Base-by-base conservation (phyloP, 2,113 vertebrate genomes). In the Morone saxatilis region DNA sequence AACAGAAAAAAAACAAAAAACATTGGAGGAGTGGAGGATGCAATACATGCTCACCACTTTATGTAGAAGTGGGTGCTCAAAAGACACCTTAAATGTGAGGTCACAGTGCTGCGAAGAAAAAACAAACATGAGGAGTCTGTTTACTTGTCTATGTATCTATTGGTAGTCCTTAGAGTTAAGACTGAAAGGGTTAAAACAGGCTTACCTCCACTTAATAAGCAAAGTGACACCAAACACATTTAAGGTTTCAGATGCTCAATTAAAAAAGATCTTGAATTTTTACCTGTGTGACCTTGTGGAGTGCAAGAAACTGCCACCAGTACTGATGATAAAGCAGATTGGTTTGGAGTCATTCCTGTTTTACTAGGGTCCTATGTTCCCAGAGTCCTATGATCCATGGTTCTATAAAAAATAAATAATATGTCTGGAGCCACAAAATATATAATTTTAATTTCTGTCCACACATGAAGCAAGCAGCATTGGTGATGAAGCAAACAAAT, bases 271-370 rank as follows among this genome's bases (percentile, higher is more conserved):
- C 36, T 53, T 31, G 45, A 16, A 62, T 67, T 81, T 31, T 22
- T 9, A 75, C 25, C 20, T 7, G 11, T 36, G 12, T 71, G 70
- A 85, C 67, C 57, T 69, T 76, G 50, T 60, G 17, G 14, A 61
- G 17, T 40, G n/a, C 36, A 63, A 71, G 14, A 62, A 54, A 11
- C 25, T 59, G 47, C 41, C 17, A 12, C 51, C 12, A 31, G 20
- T 20, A 3, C 20, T 71, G 40, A 36, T 45, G 43, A 79, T 47
- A 7, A 47, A 17, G 31, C 56, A 63, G 67, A 8, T 63, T 7
- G 14, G 8, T 78, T 62, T 65, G 65, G 5, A 31, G 31, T 31
- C 31, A 31, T 31, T 31, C 31, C 31, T 31, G 31, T 31, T 31
- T 31, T 31, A 31, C 31, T 31, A 31, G 31, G 31, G 3, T 31